Conservation (phyloP, 2,113 vertebrate genomes). For the Hemiprocne comata region DNA sequence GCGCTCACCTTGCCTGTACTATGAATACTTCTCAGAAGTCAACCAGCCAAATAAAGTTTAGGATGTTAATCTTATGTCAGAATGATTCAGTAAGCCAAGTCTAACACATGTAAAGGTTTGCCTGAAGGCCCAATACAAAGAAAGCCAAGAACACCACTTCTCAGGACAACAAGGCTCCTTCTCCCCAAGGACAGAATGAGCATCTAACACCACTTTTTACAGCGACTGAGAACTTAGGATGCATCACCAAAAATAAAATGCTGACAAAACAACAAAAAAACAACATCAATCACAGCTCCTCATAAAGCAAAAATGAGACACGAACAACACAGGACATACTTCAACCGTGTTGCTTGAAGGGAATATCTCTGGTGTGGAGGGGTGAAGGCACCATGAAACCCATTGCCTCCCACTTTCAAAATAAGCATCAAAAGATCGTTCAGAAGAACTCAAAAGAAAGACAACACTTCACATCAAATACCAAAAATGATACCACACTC, state of each 20-base stretch:
- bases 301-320: neutral
- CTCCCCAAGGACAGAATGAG: neutral
- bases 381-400: neutral
- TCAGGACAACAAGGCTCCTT: neutral
- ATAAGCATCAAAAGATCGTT: neutral
- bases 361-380: neutral
- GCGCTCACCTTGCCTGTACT: neutral
- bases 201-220: neutral
- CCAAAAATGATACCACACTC: neutral
- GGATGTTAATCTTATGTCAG: neutral
- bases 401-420: neutral
- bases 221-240: neutral
- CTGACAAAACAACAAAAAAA: neutral
- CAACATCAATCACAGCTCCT: neutral
- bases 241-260: neutral
- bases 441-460: neutral
- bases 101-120: neutral
- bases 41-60: neutral
- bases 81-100: neutral
- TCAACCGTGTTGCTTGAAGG: accelerated
- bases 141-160: neutral
- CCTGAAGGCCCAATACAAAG: neutral
- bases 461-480: neutral
- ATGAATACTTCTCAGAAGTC: neutral
- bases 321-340: accelerated